Evolutionary conservation across 2,797 vertebrate species (phyloP).

Genomic region (Aselliscus stoliczkanus): DNA sequence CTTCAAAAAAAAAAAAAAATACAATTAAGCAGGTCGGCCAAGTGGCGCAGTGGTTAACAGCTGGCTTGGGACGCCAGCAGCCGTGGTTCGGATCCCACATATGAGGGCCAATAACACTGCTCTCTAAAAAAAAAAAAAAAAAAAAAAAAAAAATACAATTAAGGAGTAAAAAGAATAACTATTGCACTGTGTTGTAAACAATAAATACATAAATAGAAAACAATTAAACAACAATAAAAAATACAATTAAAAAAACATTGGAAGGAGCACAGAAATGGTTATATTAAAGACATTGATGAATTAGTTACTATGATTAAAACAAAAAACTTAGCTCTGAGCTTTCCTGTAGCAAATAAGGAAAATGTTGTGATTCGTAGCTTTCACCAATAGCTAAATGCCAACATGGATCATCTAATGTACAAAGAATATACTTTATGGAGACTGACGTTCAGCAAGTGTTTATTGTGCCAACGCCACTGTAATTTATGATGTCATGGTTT

Average conservation of each 20-base stretch:
- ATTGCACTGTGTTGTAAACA: too few relatives aligned
- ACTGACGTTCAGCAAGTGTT: neutral
- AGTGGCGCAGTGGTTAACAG: too few relatives aligned
- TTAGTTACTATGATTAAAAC: neutral
- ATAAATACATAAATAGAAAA: too few relatives aligned
- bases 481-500: neutral
- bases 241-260: neutral
- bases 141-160: too few relatives aligned
- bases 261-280: neutral
- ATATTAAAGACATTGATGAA: neutral
- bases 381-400: neutral
- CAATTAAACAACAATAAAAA: neutral
- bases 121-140: too few relatives aligned
- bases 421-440: neutral
- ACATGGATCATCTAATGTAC: neutral
- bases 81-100: too few relatives aligned
- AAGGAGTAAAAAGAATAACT: too few relatives aligned
- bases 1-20: too few relatives aligned
- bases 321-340: neutral
- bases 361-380: neutral
- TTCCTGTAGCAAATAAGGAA: neutral
- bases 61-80: too few relatives aligned
- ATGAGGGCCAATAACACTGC: too few relatives aligned
- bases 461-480: neutral
- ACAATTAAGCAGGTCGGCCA: too few relatives aligned